These are phyloP conservation scores for Oryctolagus cuniculus DNA, from an alignment of 2,113 vertebrate genomes.

Conservation along the genomic window DNA sequence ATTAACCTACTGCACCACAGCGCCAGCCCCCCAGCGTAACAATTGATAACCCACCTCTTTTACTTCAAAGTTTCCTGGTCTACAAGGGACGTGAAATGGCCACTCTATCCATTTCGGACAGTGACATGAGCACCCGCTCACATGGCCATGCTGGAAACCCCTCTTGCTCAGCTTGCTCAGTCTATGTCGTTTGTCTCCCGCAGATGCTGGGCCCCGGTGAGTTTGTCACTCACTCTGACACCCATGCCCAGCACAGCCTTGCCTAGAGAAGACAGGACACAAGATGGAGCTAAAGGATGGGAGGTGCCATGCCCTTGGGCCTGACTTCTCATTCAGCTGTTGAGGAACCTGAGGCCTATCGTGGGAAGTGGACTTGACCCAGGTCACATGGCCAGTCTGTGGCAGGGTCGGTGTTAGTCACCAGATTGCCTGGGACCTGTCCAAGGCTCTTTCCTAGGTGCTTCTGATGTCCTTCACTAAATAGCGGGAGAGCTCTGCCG, in stretches of 20 bases:
- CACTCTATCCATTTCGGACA: constrained; percentile 28
- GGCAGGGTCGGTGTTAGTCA: neutral
- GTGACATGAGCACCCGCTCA: neutral
- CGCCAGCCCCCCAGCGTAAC: neutral
- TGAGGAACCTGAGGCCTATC: neutral
- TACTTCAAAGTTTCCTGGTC: neutral
- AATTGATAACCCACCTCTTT: neutral
- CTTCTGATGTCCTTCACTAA: constrained; percentile 28
- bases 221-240: neutral
- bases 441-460: neutral
- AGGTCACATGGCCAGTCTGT: neutral
- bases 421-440: neutral
- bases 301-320: neutral
- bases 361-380: neutral
- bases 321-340: neutral
- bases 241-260: neutral
- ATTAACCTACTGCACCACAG: too few relatives aligned
- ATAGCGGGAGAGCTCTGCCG: neutral
- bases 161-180: neutral
- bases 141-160: neutral
- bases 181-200: neutral
- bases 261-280: neutral
- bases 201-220: neutral
- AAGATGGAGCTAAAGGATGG: neutral
- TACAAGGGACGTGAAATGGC: neutral